Evolutionary conservation across 2,888 invertebrate genomes (phyloP), one percentile per base, ranked within the genome.

Genomic region (Cheilosia grossa): DNA sequence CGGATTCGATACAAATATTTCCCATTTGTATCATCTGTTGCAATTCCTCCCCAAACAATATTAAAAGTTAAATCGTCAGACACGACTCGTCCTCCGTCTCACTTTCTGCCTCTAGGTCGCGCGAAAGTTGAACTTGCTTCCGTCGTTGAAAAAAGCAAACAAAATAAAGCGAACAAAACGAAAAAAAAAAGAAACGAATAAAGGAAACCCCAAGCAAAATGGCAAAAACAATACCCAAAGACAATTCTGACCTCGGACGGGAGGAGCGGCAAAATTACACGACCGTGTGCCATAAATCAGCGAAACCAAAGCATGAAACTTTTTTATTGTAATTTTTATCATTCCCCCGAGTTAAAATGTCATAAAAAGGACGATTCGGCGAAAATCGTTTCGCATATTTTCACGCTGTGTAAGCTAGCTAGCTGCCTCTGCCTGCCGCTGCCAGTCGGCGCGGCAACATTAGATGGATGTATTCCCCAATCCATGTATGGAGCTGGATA

Each of bases 291-390:
- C 87, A 88, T 88, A 87, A 88, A 88, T 88, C 88, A 87, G 87
- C 82, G 80, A 82, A 86, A 87, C 87, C 87, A 88, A 88, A 87
- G 87, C 87, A 85, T 87, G 86, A 85, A 87, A 87, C 87, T 88
- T 88, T 87, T 87, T 87, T 80, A 87, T 88, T 87, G 87, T 87
- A 87, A 87, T 87, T 88, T 88, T 87, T 87, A 86, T 87, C 87
- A 87, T 87, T 88, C 87, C 87, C 88, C 86, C 82, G 86, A 87
- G 87, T 88, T 87, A 88, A 87, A 88, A 88, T 87, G 87, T 88
- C 88, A 88, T 88, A 88, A 88, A 85, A 88, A 87, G 86, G 87
- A 87, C 87, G 87, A 87, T 87, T 87, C 87, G 77, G 86, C 86
- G 87, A 87, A 85, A 87, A 87, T 87, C 87, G 87, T 79, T 88